These are phyloP conservation scores for Agelas oroides DNA, from an alignment of 37 sponge, comb jelly and placozoan genomes.

Conservation along the genomic window DNA sequence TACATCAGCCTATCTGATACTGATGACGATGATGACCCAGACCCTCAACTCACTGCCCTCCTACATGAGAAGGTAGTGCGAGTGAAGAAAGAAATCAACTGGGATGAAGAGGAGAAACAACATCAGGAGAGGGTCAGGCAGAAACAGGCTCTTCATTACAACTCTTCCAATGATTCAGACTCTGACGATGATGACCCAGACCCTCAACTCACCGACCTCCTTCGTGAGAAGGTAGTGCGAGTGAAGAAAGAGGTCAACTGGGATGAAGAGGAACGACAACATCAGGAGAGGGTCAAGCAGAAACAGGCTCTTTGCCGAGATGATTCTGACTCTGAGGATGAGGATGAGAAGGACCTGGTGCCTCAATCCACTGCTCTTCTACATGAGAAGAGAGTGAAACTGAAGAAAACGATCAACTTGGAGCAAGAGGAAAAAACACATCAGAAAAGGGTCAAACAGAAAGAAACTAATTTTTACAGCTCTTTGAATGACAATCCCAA, in stretches of 20 bases:
- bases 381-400: background rate
- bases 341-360: background rate
- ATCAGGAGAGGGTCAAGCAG: background rate
- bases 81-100: slow-evolving; percentile 50
- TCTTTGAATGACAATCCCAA: too few relatives aligned
- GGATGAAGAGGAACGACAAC: slow-evolving; percentile 38
- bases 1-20: too few relatives aligned
- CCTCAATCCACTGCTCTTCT: background rate
- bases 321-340: background rate
- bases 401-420: slow-evolving; percentile 52
- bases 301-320: too few relatives aligned
- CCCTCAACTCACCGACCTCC: background rate
- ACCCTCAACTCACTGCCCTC: background rate
- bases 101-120: slow-evolving; percentile 44
- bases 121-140: background rate
- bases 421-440: slow-evolving; percentile 27
- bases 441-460: background rate
- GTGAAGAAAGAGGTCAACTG: slow-evolving; percentile 52
- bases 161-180: too few relatives aligned
- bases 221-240: slow-evolving; percentile 4
- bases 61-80: slow-evolving; percentile 4
- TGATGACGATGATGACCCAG: background rate
- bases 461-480: too few relatives aligned
- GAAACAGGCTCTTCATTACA: too few relatives aligned
- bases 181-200: background rate